Evolutionary conservation across 2,113 vertebrate species (phyloP), one percentile per base, ranked within the genome.

Genomic region (Oncorhynchus keta): DNA sequence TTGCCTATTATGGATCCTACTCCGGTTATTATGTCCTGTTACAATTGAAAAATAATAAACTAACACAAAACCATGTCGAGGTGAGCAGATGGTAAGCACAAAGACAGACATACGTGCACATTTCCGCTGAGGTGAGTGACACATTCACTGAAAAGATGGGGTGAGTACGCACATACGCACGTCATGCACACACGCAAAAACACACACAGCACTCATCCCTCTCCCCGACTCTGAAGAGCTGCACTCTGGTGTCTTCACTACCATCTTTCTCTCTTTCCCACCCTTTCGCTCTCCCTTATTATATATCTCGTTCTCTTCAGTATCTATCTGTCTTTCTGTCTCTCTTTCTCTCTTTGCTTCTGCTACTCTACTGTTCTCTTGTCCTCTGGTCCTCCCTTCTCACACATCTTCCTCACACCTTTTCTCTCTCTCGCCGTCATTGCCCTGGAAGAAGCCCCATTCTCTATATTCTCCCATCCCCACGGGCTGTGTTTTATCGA

Each of bases 401-500:
- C 79, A 35, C 86, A 82, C 81, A 80, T 89, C 82, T 76, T 84
- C 79, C 64, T 75, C 73, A 69, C 70, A 82, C 85, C 84, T 68
- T 72, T 72, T 70, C 72, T 72, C 70, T 26, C 24, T 26, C 24
- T 22, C 26, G 65, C 80, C 78, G 87, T 79, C 68, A 49, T 76
- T 62, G 81, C 79, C 83, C 83, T 74, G 82, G 85, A 80, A 76
- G 81, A 86, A 87, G 72, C 82, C 75, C 80, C 80, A 61, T 79
- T 87, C 79, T 68, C 78, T 73, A 84, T 85, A 83, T 80, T 14
- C 67, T 68, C 67, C 84, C 82, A 84, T 91, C 87, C 83, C 86
- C 59, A 85, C 80, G 85, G 89, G 82, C 83, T 76, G 82, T 80
- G 79, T 80, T 85, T 79, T 84, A 92, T 92, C 85, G 91, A 92